Percentiles rank a stretch among this genome's conserved stretches.
Conservation (phyloP, 2,113 vertebrate species). For the Tupaia tana region DNA sequence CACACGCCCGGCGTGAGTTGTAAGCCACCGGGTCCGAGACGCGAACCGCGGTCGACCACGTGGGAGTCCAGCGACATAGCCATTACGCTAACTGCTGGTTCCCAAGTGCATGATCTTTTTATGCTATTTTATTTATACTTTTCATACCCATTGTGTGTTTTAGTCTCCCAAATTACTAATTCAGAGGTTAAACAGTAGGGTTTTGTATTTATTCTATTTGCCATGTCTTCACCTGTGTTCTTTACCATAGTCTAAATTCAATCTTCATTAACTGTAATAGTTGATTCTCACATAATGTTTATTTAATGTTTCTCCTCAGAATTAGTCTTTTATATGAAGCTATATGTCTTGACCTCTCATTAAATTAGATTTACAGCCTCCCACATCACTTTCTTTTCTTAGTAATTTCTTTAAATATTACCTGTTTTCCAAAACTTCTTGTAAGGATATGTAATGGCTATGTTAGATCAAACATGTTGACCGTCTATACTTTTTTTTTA, state of each 20-base stretch:
- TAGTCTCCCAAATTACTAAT: not conserved
- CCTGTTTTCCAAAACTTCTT: constrained; percentile 22
- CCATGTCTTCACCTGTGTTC: not conserved
- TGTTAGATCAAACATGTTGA: constrained; percentile 6
- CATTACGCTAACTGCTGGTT: no score
- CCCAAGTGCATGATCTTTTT: not conserved
- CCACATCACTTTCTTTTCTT: constrained; percentile 8
- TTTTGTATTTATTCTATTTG: not conserved
- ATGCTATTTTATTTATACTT: not conserved
- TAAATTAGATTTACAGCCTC: constrained; percentile 66
- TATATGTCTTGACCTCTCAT: constrained; percentile 49
- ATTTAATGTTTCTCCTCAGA: constrained; percentile 47
- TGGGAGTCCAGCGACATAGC: no score
- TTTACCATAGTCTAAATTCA: not conserved
- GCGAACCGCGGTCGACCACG: no score
- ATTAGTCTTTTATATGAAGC: constrained; percentile 59
- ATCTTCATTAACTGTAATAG: constrained; percentile 18
- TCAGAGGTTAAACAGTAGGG: constrained; percentile 18
- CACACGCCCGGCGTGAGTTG: no score
- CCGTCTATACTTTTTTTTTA: constrained; percentile 18
- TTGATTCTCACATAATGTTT: constrained; percentile 50
- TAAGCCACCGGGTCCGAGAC: no score
- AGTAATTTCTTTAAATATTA: constrained; percentile 59
- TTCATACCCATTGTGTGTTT: not conserved
- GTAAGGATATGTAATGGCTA: not conserved